Percentiles rank a stretch among this genome's conserved stretches.
Evolutionary conservation across 2,888 invertebrate species (phyloP).

Genomic region (Drosophila histrio): DNA sequence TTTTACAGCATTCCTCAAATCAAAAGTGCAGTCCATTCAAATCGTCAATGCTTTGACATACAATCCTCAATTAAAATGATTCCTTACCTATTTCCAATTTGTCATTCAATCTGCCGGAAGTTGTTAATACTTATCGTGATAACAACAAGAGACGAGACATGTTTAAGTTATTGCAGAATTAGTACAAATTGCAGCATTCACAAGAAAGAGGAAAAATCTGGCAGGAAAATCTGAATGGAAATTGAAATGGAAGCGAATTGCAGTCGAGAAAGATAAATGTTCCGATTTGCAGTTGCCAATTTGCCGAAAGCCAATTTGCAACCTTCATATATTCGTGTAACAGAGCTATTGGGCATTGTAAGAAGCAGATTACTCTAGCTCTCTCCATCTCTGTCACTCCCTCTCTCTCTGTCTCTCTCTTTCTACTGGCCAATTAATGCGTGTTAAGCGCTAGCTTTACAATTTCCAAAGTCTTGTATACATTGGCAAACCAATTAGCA

Average conservation of each 20-base stretch:
- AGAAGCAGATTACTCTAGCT: slow-evolving; percentile 21
- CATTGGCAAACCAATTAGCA: slow-evolving; percentile 69
- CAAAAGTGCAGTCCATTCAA: background rate
- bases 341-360: slow-evolving; percentile 20
- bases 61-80: background rate
- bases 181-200: background rate
- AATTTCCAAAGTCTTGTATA: slow-evolving; percentile 43
- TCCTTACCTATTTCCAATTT: background rate
- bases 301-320: slow-evolving; percentile 24
- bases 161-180: background rate
- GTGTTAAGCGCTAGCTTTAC: slow-evolving; percentile 47
- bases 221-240: slow-evolving; percentile 4
- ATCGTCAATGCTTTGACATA: background rate
- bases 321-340: slow-evolving; percentile 14
- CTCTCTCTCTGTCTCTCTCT: background rate
- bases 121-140: background rate
- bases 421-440: slow-evolving; percentile 37
- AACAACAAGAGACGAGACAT: background rate
- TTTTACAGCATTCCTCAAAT: too few species aligned
- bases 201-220: background rate
- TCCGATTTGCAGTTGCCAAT: slow-evolving; percentile 11
- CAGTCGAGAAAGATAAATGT: slow-evolving; percentile 22
- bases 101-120: background rate
- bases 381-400: background rate
- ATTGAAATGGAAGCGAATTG: slow-evolving; percentile 17